Conservation (phyloP, 1,140 invertebrate species). For the Condylostylus longicornis region DNA sequence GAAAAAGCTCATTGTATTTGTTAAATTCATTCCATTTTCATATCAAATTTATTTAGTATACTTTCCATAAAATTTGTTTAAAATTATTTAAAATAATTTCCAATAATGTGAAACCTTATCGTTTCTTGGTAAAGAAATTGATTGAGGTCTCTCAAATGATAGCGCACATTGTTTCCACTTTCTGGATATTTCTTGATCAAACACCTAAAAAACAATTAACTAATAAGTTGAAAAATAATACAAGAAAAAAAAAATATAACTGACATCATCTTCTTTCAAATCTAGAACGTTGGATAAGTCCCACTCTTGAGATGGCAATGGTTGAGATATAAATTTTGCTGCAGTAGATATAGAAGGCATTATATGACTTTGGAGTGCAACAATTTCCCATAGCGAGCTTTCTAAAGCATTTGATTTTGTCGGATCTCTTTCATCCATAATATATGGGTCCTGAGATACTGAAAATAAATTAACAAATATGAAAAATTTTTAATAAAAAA, state of each 20-base stretch:
- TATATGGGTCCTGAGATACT: constrained; percentile 62
- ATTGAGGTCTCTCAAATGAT: constrained; percentile 43
- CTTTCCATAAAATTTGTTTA: too few species aligned
- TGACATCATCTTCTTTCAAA: constrained; percentile 39
- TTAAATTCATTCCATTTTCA: too few species aligned
- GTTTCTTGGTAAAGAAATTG: constrained; percentile 32
- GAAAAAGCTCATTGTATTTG: too few species aligned
- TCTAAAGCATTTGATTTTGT: constrained; percentile 59
- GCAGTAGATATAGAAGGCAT: constrained; percentile 50
- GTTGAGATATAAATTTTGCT: constrained; percentile 49
- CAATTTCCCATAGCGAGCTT: constrained; percentile 85
- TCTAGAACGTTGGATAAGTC: constrained; percentile 48
- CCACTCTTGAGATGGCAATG: constrained; percentile 49
- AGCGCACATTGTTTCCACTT: constrained; percentile 44
- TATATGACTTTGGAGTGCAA: constrained; percentile 57
- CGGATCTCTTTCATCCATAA: constrained; percentile 65
- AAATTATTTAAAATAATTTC: constrained; percentile 26
- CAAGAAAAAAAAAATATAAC: constrained; percentile 8
- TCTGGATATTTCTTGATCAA: constrained; percentile 46
- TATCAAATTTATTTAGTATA: too few species aligned
- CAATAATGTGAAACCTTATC: constrained; percentile 39
- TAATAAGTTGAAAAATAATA: constrained; percentile 10
- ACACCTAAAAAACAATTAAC: constrained; percentile 35
- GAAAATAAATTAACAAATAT: constrained; percentile 6
- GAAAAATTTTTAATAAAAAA: constrained; percentile 4